Base-by-base conservation (phyloP, 2,888 invertebrate genomes). In the Digitonthophagus gazella region DNA sequence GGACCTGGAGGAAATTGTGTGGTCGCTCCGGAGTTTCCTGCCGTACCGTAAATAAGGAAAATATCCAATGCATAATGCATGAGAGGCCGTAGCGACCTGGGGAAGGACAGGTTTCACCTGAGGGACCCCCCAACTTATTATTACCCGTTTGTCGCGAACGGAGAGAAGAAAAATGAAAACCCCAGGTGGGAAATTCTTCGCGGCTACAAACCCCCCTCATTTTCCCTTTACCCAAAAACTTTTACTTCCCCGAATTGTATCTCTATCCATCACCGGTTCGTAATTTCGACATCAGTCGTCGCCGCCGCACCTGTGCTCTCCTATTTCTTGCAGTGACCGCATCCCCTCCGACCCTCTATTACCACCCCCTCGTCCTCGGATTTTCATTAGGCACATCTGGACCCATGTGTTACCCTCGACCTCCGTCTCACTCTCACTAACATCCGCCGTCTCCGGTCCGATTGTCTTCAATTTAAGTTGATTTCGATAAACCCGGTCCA, bases 41-140 rank as follows among this genome's bases (percentile, higher is more conserved):
- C 77, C 80, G 79, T 66, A 81, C 79, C 79, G 80, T 81, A 81
- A 81, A 80, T 81, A 81, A 81, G 80, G 80, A 80, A 81, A 82
- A 81, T 81, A 80, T 79, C 78, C 77, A 77, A 82, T 83, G 81
- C 80, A 83, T 83, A 78, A 82, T 81, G 79, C 80, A 83, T 82
- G 80, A 82, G 75, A 72, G 73, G 72, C 61, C 18, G 57, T 6
- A 16, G 57, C 61, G 61, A 61, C 61, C 61, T 20, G 20, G 61
- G 76, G 76, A 76, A 75, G 76, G 67, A 73, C 72, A 61, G 61
- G 61, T 61, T 61, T 18, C 61, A 61, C 61, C 61, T 61, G 61
- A 20, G 61, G 61, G 61, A 61, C 19, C 72, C 75, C 74, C 75
- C 77, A 76, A 79, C 78, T 79, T 79, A 79, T 78, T 78, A 77